Evolutionary conservation across 2,797 vertebrate species (phyloP).

Genomic region (Vultur gryphus): DNA sequence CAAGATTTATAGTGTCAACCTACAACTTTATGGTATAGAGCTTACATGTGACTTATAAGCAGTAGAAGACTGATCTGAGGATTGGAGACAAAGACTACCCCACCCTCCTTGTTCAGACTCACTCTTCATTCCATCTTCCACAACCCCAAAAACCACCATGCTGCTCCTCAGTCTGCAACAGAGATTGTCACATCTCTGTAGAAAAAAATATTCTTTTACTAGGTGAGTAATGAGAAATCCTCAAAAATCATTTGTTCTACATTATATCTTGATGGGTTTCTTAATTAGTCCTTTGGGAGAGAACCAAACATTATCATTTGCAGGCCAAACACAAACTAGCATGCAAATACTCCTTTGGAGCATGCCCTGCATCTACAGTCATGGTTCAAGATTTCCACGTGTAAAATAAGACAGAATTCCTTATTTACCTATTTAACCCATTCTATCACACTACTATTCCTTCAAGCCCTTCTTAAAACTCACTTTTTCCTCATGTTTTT

Average conservation of each 20-base stretch:
- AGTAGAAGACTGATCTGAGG: neutral
- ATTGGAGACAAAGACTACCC: neutral
- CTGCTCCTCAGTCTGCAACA: neutral
- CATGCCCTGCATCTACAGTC: neutral
- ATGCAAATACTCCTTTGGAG: neutral
- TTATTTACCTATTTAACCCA: neutral
- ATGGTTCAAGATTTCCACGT: neutral
- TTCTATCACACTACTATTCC: neutral
- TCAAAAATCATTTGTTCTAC: neutral
- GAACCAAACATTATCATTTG: neutral
- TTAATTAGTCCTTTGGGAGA: neutral
- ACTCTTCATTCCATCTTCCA: neutral
- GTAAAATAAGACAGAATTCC: neutral
- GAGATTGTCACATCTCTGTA: neutral
- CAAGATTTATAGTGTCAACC: neutral
- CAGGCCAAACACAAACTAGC: neutral
- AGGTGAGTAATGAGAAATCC: neutral
- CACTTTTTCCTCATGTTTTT: neutral
- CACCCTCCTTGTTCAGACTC: neutral
- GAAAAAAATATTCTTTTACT: neutral
- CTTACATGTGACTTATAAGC: neutral
- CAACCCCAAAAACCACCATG: neutral
- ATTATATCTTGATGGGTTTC: neutral
- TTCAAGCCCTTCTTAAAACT: neutral
- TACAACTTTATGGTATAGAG: neutral